These are phyloP conservation scores for Halesus radiatus DNA, from an alignment of 1,140 invertebrate genomes.

Conservation along the genomic window DNA sequence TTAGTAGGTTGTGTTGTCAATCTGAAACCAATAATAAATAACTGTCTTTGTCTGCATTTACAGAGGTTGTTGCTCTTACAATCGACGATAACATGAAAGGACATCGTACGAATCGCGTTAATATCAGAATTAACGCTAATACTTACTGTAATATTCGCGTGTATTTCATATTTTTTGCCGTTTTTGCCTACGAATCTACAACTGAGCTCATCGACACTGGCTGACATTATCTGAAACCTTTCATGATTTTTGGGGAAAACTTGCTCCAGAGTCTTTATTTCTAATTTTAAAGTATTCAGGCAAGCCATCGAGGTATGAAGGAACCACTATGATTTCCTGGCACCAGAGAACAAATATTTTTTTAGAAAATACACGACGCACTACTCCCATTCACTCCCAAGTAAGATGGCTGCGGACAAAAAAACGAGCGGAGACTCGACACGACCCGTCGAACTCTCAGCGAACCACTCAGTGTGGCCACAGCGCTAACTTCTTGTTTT, in stretches of 20 bases:
- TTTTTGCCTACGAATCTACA: slow-evolving; percentile 96
- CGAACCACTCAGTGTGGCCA: slow-evolving; percentile 5
- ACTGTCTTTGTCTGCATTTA: slow-evolving; percentile 40
- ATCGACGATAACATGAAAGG: background rate
- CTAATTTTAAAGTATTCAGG: slow-evolving; percentile 96
- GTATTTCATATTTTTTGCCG: slow-evolving; percentile 96
- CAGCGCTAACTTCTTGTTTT: background rate
- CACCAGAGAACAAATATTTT: slow-evolving; percentile 27
- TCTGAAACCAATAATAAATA: slow-evolving; percentile 48
- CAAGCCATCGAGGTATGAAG: slow-evolving; percentile 84
- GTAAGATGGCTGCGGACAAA: slow-evolving; percentile 66
- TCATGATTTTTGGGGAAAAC: slow-evolving; percentile 96
- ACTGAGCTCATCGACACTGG: slow-evolving; percentile 97
- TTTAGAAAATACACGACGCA: slow-evolving; percentile 46
- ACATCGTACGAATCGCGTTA: background rate
- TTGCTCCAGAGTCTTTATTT: slow-evolving; percentile 96
- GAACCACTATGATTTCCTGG: slow-evolving; percentile 41
- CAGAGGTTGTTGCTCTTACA: slow-evolving; percentile 29
- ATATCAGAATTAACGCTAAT: slow-evolving; percentile 32
- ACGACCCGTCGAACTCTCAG: slow-evolving; percentile 15
- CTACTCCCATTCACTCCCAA: slow-evolving; percentile 61
- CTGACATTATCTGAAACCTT: slow-evolving; percentile 96
- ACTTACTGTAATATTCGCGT: slow-evolving; percentile 98
- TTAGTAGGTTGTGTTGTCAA: slow-evolving; percentile 46
- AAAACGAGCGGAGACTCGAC: slow-evolving; percentile 30